These are phyloP conservation scores for Mechanitis mazaeus DNA, from an alignment of 2,888 invertebrate species.

Conservation along the genomic window DNA sequence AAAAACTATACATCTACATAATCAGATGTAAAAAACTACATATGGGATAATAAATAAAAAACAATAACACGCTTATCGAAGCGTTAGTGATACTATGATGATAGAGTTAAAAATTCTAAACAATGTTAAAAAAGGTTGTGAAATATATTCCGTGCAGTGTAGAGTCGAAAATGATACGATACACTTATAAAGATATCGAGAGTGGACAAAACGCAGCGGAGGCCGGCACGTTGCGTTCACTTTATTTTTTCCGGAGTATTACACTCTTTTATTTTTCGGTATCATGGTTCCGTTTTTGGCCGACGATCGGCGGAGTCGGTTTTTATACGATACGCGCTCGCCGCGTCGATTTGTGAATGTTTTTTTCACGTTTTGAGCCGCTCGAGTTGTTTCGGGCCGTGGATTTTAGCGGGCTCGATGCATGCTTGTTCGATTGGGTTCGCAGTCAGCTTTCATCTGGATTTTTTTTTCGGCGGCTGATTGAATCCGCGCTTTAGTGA, in stretches of 20 bases:
- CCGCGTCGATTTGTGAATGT: constrained; percentile 66
- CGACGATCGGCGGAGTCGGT: constrained; percentile 67
- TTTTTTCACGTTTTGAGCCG: constrained; percentile 61
- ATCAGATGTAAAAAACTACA: no score
- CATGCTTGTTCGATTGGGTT: constrained; percentile 68
- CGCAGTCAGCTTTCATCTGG: constrained; percentile 53
- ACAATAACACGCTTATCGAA: constrained; percentile 6
- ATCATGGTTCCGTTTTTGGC: constrained; percentile 75
- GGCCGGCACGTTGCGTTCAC: constrained; percentile 45
- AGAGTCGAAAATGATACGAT: constrained; percentile 32
- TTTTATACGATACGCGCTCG: constrained; percentile 68
- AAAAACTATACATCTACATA: no score
- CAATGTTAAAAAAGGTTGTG: constrained; percentile 16
- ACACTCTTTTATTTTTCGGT: constrained; percentile 74
- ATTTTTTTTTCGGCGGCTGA: constrained; percentile 62
- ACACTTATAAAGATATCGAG: constrained; percentile 61
- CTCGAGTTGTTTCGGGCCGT: constrained; percentile 73
- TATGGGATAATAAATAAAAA: neutral
- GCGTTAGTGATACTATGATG: constrained; percentile 3
- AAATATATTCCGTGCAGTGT: constrained; percentile 23
- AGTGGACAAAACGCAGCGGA: constrained; percentile 43
- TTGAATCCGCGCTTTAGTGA: constrained; percentile 74
- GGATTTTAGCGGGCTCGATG: constrained; percentile 63
- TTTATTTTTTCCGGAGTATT: constrained; percentile 71
- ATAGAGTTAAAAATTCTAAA: constrained; percentile 13